Evolutionary conservation across 2,888 invertebrate genomes (phyloP).

Genomic region (Deilephila porcellus): DNA sequence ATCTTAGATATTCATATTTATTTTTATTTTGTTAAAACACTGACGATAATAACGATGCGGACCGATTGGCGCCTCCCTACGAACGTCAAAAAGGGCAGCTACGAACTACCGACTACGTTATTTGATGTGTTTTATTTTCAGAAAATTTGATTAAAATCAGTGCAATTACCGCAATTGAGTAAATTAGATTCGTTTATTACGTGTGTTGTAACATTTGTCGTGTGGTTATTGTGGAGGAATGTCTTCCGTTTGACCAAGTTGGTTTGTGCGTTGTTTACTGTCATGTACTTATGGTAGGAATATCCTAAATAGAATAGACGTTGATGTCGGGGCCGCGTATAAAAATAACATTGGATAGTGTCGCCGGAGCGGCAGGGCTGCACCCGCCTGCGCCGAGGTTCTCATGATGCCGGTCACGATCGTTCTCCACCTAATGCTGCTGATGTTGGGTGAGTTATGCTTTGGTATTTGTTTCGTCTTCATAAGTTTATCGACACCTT

Average conservation of each 20-base stretch:
- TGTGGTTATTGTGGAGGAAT: conserved; percentile 43
- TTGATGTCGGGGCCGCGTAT: conserved; percentile 80
- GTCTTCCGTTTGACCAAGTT: conserved; percentile 48
- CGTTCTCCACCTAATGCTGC: conserved; percentile 51
- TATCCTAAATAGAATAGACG: conserved; percentile 80
- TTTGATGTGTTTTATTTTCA: conserved; percentile 50
- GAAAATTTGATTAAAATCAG: conserved; percentile 58
- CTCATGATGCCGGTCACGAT: conserved; percentile 59
- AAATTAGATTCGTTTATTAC: conserved; percentile 43
- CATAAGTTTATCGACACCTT: background rate
- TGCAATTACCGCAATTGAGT: conserved; percentile 41
- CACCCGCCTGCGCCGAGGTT: conserved; percentile 62
- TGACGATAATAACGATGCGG: background rate
- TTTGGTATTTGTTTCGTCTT: conserved; percentile 4
- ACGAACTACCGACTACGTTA: conserved; percentile 32
- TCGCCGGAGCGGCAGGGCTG: conserved; percentile 66
- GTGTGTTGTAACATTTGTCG: conserved; percentile 30
- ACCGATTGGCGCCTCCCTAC: conserved; percentile 1
- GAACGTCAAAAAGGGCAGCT: conserved; percentile 49
- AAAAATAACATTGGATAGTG: conserved; percentile 80
- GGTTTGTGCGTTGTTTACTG: conserved; percentile 75
- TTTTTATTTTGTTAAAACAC: background rate
- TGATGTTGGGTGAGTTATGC: conserved; percentile 65
- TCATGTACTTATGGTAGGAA: conserved; percentile 72
- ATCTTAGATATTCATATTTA: too few species aligned